Evolutionary conservation across 2,113 vertebrate genomes (phyloP), one percentile per base, ranked within the genome.

Genomic region (Clarias macrocephalus): DNA sequence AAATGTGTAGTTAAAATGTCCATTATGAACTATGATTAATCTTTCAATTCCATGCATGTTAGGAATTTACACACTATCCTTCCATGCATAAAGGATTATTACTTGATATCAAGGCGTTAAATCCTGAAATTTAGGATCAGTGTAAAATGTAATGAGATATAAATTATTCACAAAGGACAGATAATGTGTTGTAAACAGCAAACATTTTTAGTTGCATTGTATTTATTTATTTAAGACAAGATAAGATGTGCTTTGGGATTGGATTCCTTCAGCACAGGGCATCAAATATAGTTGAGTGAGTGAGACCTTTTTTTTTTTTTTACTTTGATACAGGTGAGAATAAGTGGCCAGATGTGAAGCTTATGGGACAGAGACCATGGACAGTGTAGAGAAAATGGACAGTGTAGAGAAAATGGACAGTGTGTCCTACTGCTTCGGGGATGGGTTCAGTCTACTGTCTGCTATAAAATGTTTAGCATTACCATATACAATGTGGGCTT

Each of bases 51-150:
- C 0, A 25, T 52, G 73, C 73, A 76, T 6, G 52, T 76, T 54
- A 76, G 23, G 42, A 76, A 52, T n/a, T 54, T n/a, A 52, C 11
- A 76, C 73, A 15, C 23, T 76, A 25, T 76, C 11, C 42, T 76
- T 76, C 42, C 42, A 76, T 52, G 73, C n/a, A 80, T 80, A 57
- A 57, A 11, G 57, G 30, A 80, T 56, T n/a, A 57, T 80, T 80
- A 30, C 3, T 57, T 59, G 30, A 59, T 59, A 28, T 80, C 54
- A 59, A 80, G 7, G n/a, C n/a, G 19, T 28, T 80, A 80, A 57
- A 80, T 80, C 59, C 30, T 30, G 13, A 28, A 48, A 75, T 75
- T 75, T 76, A 76, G 42, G 73, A n/a, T 76, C 21, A 11, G 16
- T 59, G 54, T 59, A 59, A 30, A 80, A 57, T 30, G n/a, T 57